Evolutionary conservation across 2,797 vertebrate species (phyloP), one percentile per base, ranked within the genome.

Genomic region (Siniperca scherzeri): DNA sequence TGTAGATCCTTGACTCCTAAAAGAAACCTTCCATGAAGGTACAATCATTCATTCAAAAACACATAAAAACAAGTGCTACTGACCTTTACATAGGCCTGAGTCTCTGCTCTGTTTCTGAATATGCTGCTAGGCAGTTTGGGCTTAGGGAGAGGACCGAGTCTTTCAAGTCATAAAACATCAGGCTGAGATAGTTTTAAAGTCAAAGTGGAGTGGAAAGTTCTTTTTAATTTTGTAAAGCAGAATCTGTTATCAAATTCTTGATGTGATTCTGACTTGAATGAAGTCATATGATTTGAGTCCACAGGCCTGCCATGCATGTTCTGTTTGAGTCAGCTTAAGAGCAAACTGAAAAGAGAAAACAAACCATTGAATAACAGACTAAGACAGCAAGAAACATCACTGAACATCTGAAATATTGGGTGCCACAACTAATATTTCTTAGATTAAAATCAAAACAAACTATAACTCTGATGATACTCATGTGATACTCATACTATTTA

Each of bases 61-160:
- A 72, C 60, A 74, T 78, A 25, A 81, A 72, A 83, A 82, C 64
- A 60, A 57, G 40, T 53, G 65, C 65, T 33, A n/a, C 33, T 61
- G 72, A 81, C 69, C 77, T 70, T 76, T 55, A 65, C 60, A 72
- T 1, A 25, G 48, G 44, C 22, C 69, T 64, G 19, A 65, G 27
- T 55, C 44, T 64, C 52, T 55, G 65, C 27, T 78, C 57, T 40
- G 38, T 27, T 77, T 66, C 60, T 69, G 55, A 69, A 71, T 27
- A 59, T 42, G 62, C 70, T 68, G 57, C 65, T 42, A 57, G 78
- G 46, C 64, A 53, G 22, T 76, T 77, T 42, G 52, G 48, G 42
- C 27, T 57, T 52, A 55, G 53, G 62, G 46, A 73, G 57, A 59
- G n/a, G n/a, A 68, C 55, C 1, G 4, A 80, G 62, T 46, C 75